Evolutionary conservation across 1,140 invertebrate genomes (phyloP).

Genomic region (Limonius californicus): DNA sequence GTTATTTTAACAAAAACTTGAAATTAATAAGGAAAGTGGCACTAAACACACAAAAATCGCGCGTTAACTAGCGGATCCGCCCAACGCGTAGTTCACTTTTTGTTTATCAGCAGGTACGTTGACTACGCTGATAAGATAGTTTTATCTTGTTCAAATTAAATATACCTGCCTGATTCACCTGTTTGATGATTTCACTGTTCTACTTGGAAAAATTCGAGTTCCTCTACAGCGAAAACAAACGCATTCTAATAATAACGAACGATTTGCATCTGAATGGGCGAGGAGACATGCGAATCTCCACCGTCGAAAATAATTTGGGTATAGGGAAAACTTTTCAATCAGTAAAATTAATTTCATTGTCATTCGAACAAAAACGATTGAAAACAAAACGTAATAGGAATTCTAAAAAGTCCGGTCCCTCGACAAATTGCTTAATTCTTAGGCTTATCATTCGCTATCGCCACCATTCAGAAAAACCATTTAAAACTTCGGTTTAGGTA

Average conservation of each 20-base stretch:
- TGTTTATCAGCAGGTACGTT: not conserved
- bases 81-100: not conserved
- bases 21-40: too few relatives aligned
- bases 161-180: not conserved
- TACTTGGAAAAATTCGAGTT: too few relatives aligned
- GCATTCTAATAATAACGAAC: conserved; percentile 2
- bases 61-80: not conserved
- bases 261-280: not conserved
- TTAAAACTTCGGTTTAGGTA: conserved; percentile 15
- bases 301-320: not conserved
- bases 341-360: conserved; percentile 16
- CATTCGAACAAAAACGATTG: conserved; percentile 11
- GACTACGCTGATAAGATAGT: conserved; percentile 1
- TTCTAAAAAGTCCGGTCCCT: not conserved
- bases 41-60: conserved; percentile 3
- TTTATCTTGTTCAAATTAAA: not conserved
- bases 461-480: conserved; percentile 15
- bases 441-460: conserved; percentile 14
- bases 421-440: conserved; percentile 14
- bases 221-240: too few relatives aligned
- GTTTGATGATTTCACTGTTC: not conserved
- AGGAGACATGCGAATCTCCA: not conserved
- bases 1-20: too few relatives aligned
- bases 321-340: conserved; percentile 16
- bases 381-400: conserved; percentile 17